Conservation (phyloP, 2,113 vertebrate species). For the Tragelaphus strepsiceros region DNA sequence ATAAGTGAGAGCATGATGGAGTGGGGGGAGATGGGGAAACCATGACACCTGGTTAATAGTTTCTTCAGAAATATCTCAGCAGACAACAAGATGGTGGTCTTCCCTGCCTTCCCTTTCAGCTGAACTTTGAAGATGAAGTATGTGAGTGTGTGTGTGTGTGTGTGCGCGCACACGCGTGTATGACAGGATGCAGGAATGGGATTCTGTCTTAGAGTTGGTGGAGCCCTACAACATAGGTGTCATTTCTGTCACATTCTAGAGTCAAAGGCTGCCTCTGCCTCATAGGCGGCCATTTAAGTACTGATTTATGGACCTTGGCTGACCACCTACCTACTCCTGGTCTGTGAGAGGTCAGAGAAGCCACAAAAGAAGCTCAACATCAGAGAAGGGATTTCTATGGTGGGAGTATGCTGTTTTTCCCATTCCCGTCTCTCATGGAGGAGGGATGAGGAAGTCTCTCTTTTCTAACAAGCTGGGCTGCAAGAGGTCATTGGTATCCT, state of each 20-base stretch:
- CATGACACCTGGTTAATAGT: not conserved
- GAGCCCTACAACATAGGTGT: not conserved
- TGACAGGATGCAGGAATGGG: not conserved
- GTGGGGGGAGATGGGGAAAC: not conserved
- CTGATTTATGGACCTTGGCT: not conserved
- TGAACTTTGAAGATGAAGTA: constrained; percentile 27
- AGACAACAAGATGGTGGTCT: constrained; percentile 10
- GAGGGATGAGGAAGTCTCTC: not conserved
- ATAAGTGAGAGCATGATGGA: not conserved
- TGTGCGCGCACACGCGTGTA: rapidly evolving
- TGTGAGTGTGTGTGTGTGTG: not conserved
- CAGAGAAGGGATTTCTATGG: not conserved
- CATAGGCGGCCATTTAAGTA: not conserved
- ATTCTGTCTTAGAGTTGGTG: not conserved
- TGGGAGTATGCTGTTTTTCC: not conserved
- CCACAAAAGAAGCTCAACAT: not conserved
- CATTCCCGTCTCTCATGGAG: not conserved
- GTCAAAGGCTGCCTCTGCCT: not conserved
- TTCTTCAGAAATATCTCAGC: constrained; percentile 69
- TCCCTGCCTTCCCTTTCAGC: not conserved
- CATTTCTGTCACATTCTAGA: not conserved
- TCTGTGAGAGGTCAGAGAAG: not conserved
- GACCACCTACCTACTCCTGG: not conserved
- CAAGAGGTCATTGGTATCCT: not conserved
- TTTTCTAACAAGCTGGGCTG: not conserved